These are phyloP conservation scores for Plutella xylostella DNA, from an alignment of 2,888 invertebrate genomes.

Conservation along the genomic window DNA sequence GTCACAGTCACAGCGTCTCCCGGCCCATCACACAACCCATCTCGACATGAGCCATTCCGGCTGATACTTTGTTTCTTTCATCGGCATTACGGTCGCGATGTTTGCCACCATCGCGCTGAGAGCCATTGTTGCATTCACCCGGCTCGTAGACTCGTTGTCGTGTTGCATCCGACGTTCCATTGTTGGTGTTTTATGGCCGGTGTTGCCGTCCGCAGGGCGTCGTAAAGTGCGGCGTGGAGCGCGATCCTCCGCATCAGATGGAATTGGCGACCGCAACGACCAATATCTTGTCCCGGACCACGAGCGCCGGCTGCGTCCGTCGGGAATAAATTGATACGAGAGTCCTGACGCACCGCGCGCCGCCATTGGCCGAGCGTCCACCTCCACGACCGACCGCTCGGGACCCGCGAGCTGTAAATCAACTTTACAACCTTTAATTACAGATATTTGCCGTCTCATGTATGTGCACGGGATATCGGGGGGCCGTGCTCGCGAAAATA, in stretches of 20 bases:
- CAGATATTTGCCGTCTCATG: constrained; percentile 68
- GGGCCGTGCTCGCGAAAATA: constrained; percentile 67
- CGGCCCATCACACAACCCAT: constrained; percentile 17
- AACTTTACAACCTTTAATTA: constrained; percentile 71
- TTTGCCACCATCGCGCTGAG: constrained; percentile 60
- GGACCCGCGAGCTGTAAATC: constrained; percentile 62
- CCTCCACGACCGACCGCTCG: no score
- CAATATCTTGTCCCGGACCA: constrained; percentile 54
- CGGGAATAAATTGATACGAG: constrained; percentile 66
- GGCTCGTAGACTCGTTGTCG: constrained; percentile 52
- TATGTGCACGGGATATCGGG: constrained; percentile 61
- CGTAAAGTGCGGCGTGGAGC: constrained; percentile 63
- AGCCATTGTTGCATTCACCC: constrained; percentile 64
- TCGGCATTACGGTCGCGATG: constrained; percentile 48
- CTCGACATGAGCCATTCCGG: neutral
- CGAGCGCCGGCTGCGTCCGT: constrained; percentile 60
- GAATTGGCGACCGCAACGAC: constrained; percentile 60
- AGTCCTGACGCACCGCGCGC: constrained; percentile 8
- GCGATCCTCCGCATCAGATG: constrained; percentile 46
- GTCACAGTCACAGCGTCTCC: constrained; percentile 1
- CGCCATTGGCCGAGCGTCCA: constrained; percentile 57
- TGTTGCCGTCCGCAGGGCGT: constrained; percentile 60
- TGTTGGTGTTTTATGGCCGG: constrained; percentile 67
- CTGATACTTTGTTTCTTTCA: constrained; percentile 20
- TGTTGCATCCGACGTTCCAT: constrained; percentile 63